A percentile compares a stretch with the other conserved stretches of the same genome.
phyloP scores from a whole-genome alignment of 2,797 vertebrate genomes.

The Lutra lutra region DNA sequence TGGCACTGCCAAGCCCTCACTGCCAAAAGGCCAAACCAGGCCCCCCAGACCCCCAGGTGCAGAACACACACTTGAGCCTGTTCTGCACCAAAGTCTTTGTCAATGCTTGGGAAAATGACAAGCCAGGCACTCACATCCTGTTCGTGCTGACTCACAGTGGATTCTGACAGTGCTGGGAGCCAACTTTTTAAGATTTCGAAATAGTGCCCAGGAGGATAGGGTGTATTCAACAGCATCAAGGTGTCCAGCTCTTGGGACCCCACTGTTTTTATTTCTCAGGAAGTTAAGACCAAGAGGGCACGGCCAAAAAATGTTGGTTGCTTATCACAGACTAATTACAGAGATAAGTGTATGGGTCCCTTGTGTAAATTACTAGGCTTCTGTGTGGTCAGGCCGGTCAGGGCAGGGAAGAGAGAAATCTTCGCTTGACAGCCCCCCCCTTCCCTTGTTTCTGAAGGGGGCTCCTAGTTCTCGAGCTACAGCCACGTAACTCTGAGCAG shows the following conservation, averaged over 20 bases:
- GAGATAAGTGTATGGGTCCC: too few relatives aligned
- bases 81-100: accelerated
- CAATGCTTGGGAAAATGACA: background rate
- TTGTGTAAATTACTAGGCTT: background rate
- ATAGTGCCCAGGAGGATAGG: background rate
- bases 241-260: background rate
- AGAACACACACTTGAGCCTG: background rate
- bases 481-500: background rate
- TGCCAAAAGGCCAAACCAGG: background rate
- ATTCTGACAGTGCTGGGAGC: background rate
- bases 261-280: background rate
- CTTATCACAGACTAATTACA: background rate
- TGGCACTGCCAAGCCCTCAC: background rate
- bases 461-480: background rate
- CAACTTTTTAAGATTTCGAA: background rate
- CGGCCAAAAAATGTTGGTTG: background rate
- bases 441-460: background rate
- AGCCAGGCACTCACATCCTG: background rate
- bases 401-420: background rate
- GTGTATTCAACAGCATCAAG: background rate
- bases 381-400: too few relatives aligned
- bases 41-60: background rate
- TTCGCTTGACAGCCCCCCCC: too few relatives aligned
- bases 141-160: background rate
- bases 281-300: background rate